phyloP scores from a whole-genome alignment of 37 sponge, comb jelly and placozoan genomes.

The Hexactinellida sp. region DNA sequence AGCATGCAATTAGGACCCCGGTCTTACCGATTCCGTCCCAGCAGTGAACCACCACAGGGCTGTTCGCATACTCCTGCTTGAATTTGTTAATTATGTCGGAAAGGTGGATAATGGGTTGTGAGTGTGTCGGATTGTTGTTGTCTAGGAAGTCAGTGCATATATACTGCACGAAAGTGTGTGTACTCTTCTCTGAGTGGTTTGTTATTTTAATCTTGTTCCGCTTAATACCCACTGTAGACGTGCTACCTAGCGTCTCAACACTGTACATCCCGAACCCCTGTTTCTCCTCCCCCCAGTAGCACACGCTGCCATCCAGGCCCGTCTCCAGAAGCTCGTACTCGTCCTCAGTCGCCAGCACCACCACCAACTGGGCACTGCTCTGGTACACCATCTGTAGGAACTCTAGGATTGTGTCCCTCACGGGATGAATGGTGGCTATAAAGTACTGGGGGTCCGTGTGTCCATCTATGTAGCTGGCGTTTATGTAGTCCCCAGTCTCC shows the following conservation, averaged over 20 bases:
- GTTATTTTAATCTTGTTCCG: neutral
- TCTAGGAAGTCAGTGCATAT: neutral
- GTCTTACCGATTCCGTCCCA: constrained; percentile 8
- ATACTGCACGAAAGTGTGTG: neutral
- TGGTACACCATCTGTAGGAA: constrained; percentile 7
- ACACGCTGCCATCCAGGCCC: neutral
- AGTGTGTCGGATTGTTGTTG: neutral
- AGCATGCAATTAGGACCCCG: neutral
- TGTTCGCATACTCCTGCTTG: neutral
- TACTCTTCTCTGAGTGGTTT: constrained; percentile 1
- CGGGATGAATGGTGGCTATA: neutral
- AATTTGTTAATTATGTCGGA: neutral
- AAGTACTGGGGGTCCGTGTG: neutral
- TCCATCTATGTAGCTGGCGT: neutral
- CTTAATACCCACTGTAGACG: neutral
- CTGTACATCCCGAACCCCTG: constrained; percentile 2
- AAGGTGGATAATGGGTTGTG: neutral
- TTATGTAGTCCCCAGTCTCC: constrained; percentile 3
- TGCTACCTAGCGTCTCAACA: neutral
- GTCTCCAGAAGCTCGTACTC: neutral
- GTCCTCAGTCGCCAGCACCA: neutral
- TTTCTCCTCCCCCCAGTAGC: constrained; percentile 11
- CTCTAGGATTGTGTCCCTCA: neutral
- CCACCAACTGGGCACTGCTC: neutral
- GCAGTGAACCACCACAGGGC: neutral